phyloP scores from a whole-genome alignment of 2,797 vertebrate genomes.

The Parotocinclus haroldoi region DNA sequence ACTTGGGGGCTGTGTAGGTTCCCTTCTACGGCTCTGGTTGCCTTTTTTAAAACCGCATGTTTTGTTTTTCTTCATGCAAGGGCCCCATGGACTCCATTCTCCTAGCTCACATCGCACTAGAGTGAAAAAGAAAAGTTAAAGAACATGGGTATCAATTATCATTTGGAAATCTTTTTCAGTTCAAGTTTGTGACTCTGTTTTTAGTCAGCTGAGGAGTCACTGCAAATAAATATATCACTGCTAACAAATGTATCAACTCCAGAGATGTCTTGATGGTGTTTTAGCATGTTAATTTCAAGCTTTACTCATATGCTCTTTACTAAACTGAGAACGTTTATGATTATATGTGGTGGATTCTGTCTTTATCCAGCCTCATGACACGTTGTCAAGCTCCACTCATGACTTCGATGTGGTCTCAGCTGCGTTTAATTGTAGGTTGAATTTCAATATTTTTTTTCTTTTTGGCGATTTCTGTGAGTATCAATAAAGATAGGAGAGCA shows the following conservation, averaged over 20 bases:
- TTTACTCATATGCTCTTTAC: slow-evolving; percentile 41
- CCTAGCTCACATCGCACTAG: slow-evolving; percentile 88
- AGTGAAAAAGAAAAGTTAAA: slow-evolving; percentile 13
- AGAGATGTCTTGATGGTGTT: slow-evolving; percentile 20
- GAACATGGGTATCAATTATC: background rate
- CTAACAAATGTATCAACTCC: slow-evolving; percentile 28
- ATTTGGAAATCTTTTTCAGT: slow-evolving; percentile 12
- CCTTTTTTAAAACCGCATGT: slow-evolving; percentile 94
- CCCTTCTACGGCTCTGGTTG: slow-evolving; percentile 77
- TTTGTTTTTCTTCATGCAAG: slow-evolving; percentile 91
- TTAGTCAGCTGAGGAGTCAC: slow-evolving; percentile 12
- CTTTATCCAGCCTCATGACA: slow-evolving; percentile 47
- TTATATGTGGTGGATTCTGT: slow-evolving; percentile 44
- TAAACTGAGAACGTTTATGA: slow-evolving; percentile 37
- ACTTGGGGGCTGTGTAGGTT: slow-evolving; percentile 70
- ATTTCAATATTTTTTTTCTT: slow-evolving; percentile 45
- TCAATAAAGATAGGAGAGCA: slow-evolving; percentile 27
- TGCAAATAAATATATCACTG: slow-evolving; percentile 23
- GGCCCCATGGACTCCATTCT: slow-evolving; percentile 89
- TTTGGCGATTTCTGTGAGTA: slow-evolving; percentile 11
- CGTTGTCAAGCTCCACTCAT: slow-evolving; percentile 52
- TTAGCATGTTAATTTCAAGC: slow-evolving; percentile 31
- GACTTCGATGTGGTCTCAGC: slow-evolving; percentile 38
- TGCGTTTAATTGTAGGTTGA: slow-evolving; percentile 46
- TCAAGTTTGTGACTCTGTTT: slow-evolving; percentile 25